Evolutionary conservation across 1,140 invertebrate genomes (phyloP).

Genomic region (Pseudomyrmex pallidus): DNA sequence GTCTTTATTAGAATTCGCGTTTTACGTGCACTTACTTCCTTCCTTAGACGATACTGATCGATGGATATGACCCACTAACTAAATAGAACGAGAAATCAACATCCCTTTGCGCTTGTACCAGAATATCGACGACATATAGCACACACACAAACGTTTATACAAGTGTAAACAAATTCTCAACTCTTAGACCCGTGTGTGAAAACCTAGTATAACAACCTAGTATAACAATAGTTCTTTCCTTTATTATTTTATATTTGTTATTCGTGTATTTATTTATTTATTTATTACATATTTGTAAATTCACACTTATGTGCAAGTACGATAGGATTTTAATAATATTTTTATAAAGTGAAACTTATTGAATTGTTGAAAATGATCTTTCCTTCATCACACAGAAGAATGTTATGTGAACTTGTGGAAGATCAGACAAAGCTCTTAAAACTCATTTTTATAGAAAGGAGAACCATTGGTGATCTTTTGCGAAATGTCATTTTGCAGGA

Average conservation of each 20-base stretch:
- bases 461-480: not conserved
- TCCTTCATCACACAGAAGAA: slow-evolving; percentile 7
- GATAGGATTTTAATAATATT: too few species aligned
- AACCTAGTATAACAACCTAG: too few species aligned
- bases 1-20: not conserved
- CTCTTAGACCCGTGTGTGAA: too few species aligned
- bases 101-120: slow-evolving; percentile 21
- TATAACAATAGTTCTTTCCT: too few species aligned
- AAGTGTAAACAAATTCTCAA: too few species aligned
- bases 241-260: too few species aligned
- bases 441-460: slow-evolving; percentile 18
- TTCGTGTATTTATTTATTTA: too few species aligned
- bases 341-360: too few species aligned
- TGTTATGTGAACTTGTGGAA: not conserved
- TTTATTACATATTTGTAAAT: too few species aligned
- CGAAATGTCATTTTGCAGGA: slow-evolving; percentile 87
- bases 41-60: slow-evolving; percentile 45
- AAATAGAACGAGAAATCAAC: slow-evolving; percentile 54
- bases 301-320: too few species aligned
- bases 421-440: slow-evolving; percentile 12
- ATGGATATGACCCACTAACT: slow-evolving; percentile 55
- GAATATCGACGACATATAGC: not conserved
- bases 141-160: not conserved
- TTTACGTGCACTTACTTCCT: slow-evolving; percentile 30
- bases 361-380: too few species aligned